Conservation (phyloP, 2,888 invertebrate species). For the Chalcosyrphus nemorum region DNA sequence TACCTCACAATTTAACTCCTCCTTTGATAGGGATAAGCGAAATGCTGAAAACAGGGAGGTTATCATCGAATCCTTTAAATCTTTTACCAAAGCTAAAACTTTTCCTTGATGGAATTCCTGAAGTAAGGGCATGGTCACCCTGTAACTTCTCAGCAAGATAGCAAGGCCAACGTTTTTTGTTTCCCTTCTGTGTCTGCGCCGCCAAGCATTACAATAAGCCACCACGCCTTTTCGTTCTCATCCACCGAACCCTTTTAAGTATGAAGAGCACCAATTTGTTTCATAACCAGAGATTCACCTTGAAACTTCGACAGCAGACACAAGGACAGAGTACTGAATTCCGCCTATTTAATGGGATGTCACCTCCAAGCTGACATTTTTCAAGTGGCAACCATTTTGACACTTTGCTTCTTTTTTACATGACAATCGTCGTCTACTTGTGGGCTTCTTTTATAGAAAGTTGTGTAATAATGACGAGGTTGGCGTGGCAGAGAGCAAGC, state of each 20-base stretch:
- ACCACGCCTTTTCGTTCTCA: neutral
- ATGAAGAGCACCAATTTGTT: slow-evolving; percentile 2
- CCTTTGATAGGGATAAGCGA: no score
- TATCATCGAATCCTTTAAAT: no score
- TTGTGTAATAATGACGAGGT: slow-evolving; percentile 37
- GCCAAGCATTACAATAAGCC: neutral
- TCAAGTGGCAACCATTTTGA: slow-evolving; percentile 4
- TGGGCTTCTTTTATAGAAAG: slow-evolving; percentile 22
- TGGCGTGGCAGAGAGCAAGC: neutral
- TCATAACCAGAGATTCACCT: slow-evolving; percentile 26
- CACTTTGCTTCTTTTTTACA: neutral
- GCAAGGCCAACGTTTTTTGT: no score
- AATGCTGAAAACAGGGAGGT: no score
- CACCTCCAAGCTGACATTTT: slow-evolving; percentile 38
- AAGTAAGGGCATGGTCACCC: no score
- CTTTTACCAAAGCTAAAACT: no score
- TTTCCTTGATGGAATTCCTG: no score
- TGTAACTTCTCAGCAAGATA: no score
- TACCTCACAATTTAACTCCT: no score
- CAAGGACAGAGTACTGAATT: slow-evolving; percentile 36
- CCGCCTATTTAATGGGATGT: slow-evolving; percentile 32
- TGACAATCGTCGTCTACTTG: neutral
- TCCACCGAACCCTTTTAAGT: neutral
- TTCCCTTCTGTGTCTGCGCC: no score
- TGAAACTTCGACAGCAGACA: slow-evolving; percentile 15